Base-by-base conservation (phyloP, 2,797 vertebrate species). In the Yasuhikotakia modesta region DNA sequence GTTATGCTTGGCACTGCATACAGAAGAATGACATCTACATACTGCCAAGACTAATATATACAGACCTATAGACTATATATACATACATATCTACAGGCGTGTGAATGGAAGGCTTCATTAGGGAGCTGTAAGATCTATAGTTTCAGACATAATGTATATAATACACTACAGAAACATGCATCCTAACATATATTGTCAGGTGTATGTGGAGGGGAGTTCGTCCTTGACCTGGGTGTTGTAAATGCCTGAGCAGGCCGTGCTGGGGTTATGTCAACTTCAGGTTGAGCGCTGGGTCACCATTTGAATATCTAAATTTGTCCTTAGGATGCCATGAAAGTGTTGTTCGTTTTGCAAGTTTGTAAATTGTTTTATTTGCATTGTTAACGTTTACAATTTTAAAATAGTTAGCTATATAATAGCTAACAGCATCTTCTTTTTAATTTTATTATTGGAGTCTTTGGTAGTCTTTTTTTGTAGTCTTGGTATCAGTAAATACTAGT, bases 1-100 rank as follows among this genome's bases (percentile, higher is more conserved):
- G 76, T 35, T 81, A 82, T 76, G 73, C 17, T 78, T 79, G 70
- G 57, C 48, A 52, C 65, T 50, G 53, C 46, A 17, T 8, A 55
- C 35, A 24, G 19, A 66, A 35, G 55, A 11, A 57, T 53, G 43
- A 61, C 13, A 4, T 19, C 16, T 32, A 24, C 35, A n/a, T 13
- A 50, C 66, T 61, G 21, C 45, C 45, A 53, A 70, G 57, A 45
- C 48, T 39, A 75, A 68, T n/a, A 68, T 57, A 21, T 4, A 64
- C 27, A 50, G 10, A 27, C 11, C n/a, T 7, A 13, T 46, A 60
- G 8, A 58, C 17, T 50, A 70, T 24, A 71, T 17, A 43, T 3
- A 43, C 3, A 70, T 35, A 70, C 12, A 45, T 4, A 39, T 32
- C 10, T 32, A 16, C 39, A 77, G 35, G 3, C 46, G 7, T 57